Evolutionary conservation across 1,140 invertebrate species (phyloP), one percentile per base, ranked within the genome.

Genomic region (Rhagoletis pomonella): DNA sequence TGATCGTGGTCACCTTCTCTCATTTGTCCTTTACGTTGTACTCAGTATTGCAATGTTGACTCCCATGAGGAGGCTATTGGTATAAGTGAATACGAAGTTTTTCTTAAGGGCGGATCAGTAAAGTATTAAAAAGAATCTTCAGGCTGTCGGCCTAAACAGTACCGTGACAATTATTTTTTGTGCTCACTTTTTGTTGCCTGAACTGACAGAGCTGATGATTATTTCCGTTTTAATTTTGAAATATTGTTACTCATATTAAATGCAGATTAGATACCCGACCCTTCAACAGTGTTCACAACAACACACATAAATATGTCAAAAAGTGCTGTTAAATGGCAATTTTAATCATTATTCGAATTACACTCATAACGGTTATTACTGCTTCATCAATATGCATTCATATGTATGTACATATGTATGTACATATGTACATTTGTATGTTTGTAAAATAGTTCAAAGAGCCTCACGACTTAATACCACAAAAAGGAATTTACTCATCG

Each of bases 301-400:
- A 58, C 73, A 58, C 9, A 81, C 73, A 81, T 81, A 81, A 81
- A 81, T 81, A 81, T 81, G 73, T 55, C 73, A 81, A 55, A 81
- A 81, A 81, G 47, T 81, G 19, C 50, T 3, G 47, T 81, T 81
- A 81, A 81, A 81, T 81, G 73, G 73, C 42, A 81, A 81, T 81
- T 81, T 81, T 58, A 81, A 81, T 81, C 44, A 81, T 81, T 81
- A 81, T 55, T 47, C 47, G 73, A 81, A 81, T 81, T 81, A 81
- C 73, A 19, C 47, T 81, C 19, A 81, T 81, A 81, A 81, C 73
- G 73, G 55, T 81, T 81, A 81, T 81, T 81, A 19, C 73, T 55
- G 73, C 42, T 55, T 5, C n/a, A 81, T 19, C 17, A 19, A 81
- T 55, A 81, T 42, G 17, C n/a, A 12, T 81, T 17, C 39, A n/a